Conservation (phyloP, 2,797 vertebrate genomes). For the Columba guinea region DNA sequence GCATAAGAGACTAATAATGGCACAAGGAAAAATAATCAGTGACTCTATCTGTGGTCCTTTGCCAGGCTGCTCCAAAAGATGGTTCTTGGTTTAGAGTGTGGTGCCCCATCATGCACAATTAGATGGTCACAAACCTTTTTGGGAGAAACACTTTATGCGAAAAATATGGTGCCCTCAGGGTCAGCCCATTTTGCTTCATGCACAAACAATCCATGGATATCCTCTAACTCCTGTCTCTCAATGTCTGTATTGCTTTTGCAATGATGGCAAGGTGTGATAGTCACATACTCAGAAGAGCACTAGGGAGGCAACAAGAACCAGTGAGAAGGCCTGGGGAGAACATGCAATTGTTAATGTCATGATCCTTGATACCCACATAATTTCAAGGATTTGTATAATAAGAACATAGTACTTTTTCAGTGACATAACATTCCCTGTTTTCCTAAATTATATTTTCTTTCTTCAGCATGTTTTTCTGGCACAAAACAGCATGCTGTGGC, state of each 20-base stretch:
- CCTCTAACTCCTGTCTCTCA: background rate
- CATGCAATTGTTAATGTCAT: background rate
- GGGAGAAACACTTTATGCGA: fast-evolving
- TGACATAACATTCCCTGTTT: background rate
- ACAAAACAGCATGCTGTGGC: background rate
- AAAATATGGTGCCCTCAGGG: background rate
- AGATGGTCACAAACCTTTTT: background rate
- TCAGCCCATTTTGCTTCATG: background rate
- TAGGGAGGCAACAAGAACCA: background rate
- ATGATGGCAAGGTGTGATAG: background rate
- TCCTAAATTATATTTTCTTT: background rate
- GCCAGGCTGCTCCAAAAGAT: background rate
- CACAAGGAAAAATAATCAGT: background rate
- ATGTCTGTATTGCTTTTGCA: background rate
- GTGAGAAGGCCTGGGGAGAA: background rate
- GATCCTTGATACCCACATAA: background rate
- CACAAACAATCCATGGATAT: background rate
- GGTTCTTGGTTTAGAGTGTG: background rate
- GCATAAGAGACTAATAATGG: background rate
- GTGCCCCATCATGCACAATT: background rate
- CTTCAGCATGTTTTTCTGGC: background rate
- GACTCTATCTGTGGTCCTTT: background rate
- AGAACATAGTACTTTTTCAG: background rate
- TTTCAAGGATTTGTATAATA: background rate
- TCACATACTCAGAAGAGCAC: background rate